Conservation (phyloP, 2,113 vertebrate species). For the Poeciliopsis retropinna region DNA sequence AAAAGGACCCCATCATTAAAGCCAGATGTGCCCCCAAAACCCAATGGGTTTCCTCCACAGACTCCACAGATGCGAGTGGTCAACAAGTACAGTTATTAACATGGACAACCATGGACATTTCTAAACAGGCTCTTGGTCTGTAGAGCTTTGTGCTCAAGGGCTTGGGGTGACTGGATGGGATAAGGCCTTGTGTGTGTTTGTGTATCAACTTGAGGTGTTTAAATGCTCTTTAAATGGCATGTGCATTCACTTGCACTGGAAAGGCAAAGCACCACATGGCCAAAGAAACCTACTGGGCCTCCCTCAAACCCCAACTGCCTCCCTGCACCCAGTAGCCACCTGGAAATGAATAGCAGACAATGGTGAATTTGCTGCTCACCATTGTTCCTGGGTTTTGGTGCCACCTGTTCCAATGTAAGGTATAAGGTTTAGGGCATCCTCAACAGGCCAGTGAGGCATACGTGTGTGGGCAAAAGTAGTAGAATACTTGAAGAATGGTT, state of each 20-base stretch:
- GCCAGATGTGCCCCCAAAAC: conserved; percentile 97
- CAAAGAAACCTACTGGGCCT: conserved; percentile 88
- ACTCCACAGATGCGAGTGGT: conserved; percentile 92
- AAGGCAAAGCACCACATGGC: conserved; percentile 83
- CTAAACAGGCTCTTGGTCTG: conserved; percentile 68
- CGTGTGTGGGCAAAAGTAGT: conserved; percentile 46
- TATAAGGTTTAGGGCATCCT: conserved; percentile 65
- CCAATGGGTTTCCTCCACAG: conserved; percentile 91
- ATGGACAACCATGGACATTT: conserved; percentile 56
- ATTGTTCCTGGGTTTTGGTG: conserved; percentile 43
- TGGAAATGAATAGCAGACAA: conserved; percentile 48
- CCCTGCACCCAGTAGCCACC: conserved; percentile 59
- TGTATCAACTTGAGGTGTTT: conserved; percentile 62
- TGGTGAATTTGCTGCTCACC: conserved; percentile 42
- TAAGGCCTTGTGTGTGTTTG: conserved; percentile 64
- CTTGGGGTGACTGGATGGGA: conserved; percentile 42
- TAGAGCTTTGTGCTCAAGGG: conserved; percentile 56
- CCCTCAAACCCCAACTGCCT: conserved; percentile 71
- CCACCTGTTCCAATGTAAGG: conserved; percentile 38
- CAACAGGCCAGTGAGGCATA: conserved; percentile 46
- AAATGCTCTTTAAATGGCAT: conserved; percentile 64
- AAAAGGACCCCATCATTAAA: conserved; percentile 97
- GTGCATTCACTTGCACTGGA: conserved; percentile 64
- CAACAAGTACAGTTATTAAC: conserved; percentile 97
- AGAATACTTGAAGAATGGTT: conserved; percentile 97